Conservation (phyloP, 1,140 invertebrate species). For the Elymnias hypermnestra region DNA sequence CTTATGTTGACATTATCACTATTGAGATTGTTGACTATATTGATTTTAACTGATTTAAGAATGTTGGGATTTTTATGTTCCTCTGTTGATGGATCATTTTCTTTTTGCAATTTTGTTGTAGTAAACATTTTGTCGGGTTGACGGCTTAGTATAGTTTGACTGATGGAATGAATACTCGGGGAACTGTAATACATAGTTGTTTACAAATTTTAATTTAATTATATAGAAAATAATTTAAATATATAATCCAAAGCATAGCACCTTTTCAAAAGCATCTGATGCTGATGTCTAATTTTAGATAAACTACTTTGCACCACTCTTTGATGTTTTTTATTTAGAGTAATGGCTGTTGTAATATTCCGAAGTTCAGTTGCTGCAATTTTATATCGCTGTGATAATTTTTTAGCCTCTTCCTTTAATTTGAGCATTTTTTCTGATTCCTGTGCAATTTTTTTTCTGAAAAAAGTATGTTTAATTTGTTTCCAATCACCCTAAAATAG, state of each 20-base stretch:
- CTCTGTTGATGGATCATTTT: constrained; percentile 46
- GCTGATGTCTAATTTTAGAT: constrained; percentile 50
- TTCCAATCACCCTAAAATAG: no score
- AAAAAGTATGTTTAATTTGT: no score
- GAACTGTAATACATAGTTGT: constrained; percentile 35
- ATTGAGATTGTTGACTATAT: constrained; percentile 43
- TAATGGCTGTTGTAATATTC: constrained; percentile 57
- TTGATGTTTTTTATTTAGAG: constrained; percentile 60
- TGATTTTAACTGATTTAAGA: constrained; percentile 40
- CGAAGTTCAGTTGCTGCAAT: constrained; percentile 56
- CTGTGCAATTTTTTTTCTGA: constrained; percentile 66
- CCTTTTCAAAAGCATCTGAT: constrained; percentile 62
- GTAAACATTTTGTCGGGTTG: constrained; percentile 10
- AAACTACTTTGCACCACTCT: constrained; percentile 46
- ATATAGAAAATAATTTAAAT: neutral
- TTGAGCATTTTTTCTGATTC: constrained; percentile 62
- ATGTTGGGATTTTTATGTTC: constrained; percentile 30
- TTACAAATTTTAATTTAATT: neutral
- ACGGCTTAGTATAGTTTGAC: neutral
- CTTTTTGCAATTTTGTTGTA: constrained; percentile 48
- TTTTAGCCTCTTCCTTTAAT: constrained; percentile 57
- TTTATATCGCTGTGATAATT: constrained; percentile 63
- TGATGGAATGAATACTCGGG: constrained; percentile 44
- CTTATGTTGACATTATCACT: constrained; percentile 21
- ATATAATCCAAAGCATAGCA: no score